Percentiles rank a stretch among this genome's conserved stretches.
phyloP scores from a whole-genome alignment of 2,888 invertebrate genomes.

The Clitarchus hookeri region DNA sequence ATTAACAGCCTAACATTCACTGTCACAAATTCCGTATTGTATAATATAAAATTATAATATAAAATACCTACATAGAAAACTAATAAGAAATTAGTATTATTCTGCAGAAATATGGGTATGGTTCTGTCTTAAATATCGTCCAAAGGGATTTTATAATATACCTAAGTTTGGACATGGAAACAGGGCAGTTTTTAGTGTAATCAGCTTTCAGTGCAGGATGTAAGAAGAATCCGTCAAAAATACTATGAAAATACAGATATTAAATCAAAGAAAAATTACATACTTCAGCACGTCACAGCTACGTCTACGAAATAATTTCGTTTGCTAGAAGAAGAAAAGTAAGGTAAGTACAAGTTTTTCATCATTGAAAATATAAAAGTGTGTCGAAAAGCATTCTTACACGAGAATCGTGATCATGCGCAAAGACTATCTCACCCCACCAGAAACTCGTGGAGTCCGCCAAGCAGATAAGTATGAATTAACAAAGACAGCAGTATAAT shows the following conservation, averaged over 20 bases:
- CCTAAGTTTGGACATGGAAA: not conserved
- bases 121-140: not conserved
- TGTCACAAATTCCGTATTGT: too few relatives aligned
- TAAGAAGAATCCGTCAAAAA: not conserved
- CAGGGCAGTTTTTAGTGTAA: not conserved
- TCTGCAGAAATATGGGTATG: too few relatives aligned
- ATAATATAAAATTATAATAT: too few relatives aligned
- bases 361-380: not conserved
- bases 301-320: not conserved
- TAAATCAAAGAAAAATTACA: constrained; percentile 8
- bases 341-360: not conserved
- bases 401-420: too few relatives aligned
- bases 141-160: not conserved
- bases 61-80: too few relatives aligned
- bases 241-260: not conserved
- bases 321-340: not conserved
- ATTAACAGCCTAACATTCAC: too few relatives aligned
- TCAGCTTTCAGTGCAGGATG: not conserved
- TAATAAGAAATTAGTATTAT: too few relatives aligned
- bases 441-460: not conserved
- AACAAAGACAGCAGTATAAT: too few relatives aligned
- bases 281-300: not conserved
- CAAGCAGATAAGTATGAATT: too few relatives aligned
- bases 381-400: constrained; percentile 10
- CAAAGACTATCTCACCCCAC: not conserved